Conservation (phyloP, 2,888 invertebrate species). For the Drosophila kokeensis region DNA sequence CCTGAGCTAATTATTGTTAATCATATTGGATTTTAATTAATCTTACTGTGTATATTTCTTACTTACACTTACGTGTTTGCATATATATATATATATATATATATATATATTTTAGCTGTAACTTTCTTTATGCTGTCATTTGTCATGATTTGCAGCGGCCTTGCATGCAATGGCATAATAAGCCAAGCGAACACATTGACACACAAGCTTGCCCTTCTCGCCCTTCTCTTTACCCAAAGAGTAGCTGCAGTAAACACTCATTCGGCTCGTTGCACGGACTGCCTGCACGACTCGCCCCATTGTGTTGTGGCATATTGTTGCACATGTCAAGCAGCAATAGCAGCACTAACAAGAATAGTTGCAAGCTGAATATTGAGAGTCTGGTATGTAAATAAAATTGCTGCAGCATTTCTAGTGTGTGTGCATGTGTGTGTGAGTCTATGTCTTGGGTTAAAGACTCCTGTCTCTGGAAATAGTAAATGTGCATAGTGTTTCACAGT, state of each 20-base stretch:
- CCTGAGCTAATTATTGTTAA: not conserved
- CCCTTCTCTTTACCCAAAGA: not conserved
- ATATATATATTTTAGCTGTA: conserved; percentile 21
- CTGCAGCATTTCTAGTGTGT: not conserved
- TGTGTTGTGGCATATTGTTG: conserved; percentile 80
- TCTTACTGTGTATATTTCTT: conserved; percentile 3
- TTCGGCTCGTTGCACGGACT: conserved; percentile 78
- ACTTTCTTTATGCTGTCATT: conserved; percentile 54
- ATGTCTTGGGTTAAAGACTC: conserved; percentile 27
- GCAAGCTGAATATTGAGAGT: conserved; percentile 32
- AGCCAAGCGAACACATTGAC: conserved; percentile 62
- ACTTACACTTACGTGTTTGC: conserved; percentile 11
- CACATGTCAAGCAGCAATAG: conserved; percentile 57
- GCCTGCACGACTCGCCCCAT: conserved; percentile 74
- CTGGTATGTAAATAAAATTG: conserved; percentile 34
- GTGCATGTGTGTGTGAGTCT: conserved; percentile 2
- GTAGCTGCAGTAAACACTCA: conserved; percentile 73
- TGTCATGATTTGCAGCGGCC: conserved; percentile 75
- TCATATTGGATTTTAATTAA: not conserved
- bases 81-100: not conserved
- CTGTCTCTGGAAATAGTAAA: conserved; percentile 44
- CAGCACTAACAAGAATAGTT: conserved; percentile 36
- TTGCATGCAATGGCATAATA: conserved; percentile 75
- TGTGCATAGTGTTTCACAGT: conserved; percentile 60
- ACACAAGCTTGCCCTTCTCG: conserved; percentile 1